Conservation (phyloP, 2,113 vertebrate genomes). For the Grus americana region DNA sequence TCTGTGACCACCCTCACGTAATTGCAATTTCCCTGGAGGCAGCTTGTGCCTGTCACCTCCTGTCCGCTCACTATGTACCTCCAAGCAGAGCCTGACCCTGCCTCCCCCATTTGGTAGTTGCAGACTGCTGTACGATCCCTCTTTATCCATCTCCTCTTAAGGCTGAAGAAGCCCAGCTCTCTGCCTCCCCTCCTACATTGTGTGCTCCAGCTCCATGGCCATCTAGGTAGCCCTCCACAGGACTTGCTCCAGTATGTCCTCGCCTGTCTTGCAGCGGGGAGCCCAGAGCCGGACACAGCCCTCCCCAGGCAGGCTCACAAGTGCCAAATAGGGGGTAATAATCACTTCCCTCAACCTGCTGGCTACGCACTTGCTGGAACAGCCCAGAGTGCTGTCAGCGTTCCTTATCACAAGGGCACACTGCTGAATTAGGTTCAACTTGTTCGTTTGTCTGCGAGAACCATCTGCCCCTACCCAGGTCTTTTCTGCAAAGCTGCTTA, state of each 20-base stretch:
- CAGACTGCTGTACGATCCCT: not conserved
- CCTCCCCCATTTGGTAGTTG: not conserved
- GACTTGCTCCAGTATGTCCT: not conserved
- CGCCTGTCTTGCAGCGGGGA: not conserved
- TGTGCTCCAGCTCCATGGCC: not conserved
- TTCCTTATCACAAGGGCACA: not conserved
- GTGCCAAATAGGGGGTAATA: no score
- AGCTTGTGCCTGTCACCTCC: not conserved
- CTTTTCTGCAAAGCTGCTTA: not conserved
- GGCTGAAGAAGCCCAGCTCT: not conserved
- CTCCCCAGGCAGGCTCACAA: not conserved
- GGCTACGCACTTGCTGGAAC: not conserved
- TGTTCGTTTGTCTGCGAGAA: fast-evolving
- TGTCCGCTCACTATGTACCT: not conserved
- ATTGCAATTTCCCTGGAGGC: not conserved
- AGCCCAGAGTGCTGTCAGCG: not conserved
- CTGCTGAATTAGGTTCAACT: not conserved
- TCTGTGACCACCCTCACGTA: not conserved
- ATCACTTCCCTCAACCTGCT: not conserved
- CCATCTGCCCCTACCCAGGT: not conserved
- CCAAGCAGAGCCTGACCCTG: not conserved
- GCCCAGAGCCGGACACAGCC: not conserved
- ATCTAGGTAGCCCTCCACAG: not conserved
- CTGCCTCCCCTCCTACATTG: not conserved
- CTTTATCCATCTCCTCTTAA: not conserved